phyloP scores from a whole-genome alignment of 2,797 vertebrate species.

The Sebastes taczanowskii region DNA sequence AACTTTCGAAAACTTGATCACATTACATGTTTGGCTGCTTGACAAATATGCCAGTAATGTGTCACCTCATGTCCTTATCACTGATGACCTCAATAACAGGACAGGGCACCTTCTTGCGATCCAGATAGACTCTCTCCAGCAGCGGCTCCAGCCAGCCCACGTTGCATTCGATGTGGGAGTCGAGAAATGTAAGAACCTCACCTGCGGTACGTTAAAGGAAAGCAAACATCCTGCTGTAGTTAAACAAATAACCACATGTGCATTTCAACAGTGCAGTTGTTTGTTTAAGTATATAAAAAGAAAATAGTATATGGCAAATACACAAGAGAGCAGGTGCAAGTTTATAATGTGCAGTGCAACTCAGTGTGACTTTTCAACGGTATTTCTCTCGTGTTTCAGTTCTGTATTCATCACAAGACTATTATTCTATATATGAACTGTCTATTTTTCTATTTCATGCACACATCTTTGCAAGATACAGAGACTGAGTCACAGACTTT shows the following conservation, averaged over 20 bases:
- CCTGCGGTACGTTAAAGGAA: slow-evolving; percentile 74
- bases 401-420: neutral
- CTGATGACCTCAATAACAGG: slow-evolving; percentile 98
- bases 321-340: neutral
- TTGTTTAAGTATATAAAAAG: neutral
- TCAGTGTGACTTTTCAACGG: neutral
- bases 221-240: slow-evolving; percentile 41
- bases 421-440: neutral
- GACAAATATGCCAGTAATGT: neutral
- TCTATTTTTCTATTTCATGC: neutral
- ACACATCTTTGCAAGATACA: neutral
- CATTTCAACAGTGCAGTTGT: neutral
- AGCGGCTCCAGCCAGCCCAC: slow-evolving; percentile 98
- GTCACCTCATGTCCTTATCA: slow-evolving; percentile 97
- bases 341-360: neutral
- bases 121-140: slow-evolving; percentile 88
- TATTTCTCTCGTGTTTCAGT: neutral
- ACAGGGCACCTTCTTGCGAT: slow-evolving; percentile 90
- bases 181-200: slow-evolving; percentile 93
- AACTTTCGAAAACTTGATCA: neutral
- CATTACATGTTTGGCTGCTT: neutral
- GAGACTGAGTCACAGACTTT: neutral
- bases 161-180: slow-evolving; percentile 97
- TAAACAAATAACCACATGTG: slow-evolving; percentile 16
- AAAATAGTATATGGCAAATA: neutral